phyloP scores from a whole-genome alignment of 1,140 invertebrate genomes.

The Dinothrombium tinctorium region DNA sequence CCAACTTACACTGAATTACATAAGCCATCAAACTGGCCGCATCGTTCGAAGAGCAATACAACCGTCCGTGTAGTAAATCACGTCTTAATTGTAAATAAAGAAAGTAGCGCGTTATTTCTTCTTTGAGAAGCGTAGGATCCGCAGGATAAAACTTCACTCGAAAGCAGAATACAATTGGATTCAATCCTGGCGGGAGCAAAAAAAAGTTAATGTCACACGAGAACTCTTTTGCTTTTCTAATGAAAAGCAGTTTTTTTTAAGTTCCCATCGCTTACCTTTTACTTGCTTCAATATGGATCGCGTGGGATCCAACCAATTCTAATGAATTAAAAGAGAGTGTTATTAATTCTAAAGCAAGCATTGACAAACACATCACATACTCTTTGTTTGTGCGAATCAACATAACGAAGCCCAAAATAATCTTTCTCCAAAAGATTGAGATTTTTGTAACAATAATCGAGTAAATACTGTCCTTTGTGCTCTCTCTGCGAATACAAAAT shows the following conservation, averaged over 20 bases:
- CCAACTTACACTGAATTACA: slow-evolving; percentile 47
- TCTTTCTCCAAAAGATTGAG: slow-evolving; percentile 84
- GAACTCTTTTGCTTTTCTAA: no score
- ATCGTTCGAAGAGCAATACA: slow-evolving; percentile 67
- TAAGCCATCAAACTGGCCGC: slow-evolving; percentile 68
- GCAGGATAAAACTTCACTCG: slow-evolving; percentile 83
- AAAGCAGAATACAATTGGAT: slow-evolving; percentile 67
- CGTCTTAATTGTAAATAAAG: slow-evolving; percentile 79
- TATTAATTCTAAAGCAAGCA: no score
- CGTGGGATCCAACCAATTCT: slow-evolving; percentile 84
- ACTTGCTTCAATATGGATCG: slow-evolving; percentile 83
- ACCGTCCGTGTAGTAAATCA: slow-evolving; percentile 73
- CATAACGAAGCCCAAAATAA: slow-evolving; percentile 87
- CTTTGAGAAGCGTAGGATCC: slow-evolving; percentile 55
- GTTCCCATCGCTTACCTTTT: no score
- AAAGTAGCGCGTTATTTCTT: slow-evolving; percentile 69
- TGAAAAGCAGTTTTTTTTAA: no score
- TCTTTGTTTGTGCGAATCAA: slow-evolving; percentile 70
- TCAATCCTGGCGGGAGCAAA: no score
- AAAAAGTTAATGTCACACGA: no score
- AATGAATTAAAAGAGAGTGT: no score
- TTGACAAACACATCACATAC: no score
- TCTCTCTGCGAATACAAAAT: no score
- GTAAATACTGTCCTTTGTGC: slow-evolving; percentile 70
- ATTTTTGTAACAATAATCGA: slow-evolving; percentile 79